A percentile compares a stretch with the other conserved stretches of the same genome.
Conservation (phyloP, 2,113 vertebrate genomes). For the Hepsetus odoe region DNA sequence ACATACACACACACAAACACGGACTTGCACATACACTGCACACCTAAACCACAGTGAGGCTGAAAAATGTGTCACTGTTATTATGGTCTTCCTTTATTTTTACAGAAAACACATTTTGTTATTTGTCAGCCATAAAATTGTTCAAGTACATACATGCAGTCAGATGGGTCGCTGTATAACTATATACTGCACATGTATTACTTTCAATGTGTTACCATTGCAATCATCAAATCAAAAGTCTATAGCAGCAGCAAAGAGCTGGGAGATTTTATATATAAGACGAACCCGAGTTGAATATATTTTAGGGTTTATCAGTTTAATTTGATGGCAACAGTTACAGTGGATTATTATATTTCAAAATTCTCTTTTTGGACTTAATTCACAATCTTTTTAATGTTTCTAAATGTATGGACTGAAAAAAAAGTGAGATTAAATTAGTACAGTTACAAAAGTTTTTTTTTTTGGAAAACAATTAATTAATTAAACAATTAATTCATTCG, state of each 20-base stretch:
- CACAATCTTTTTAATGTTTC: no score
- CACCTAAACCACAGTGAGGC: conserved; percentile 7
- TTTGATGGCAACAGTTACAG: no score
- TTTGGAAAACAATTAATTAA: no score
- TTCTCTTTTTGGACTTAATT: no score
- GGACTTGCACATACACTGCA: conserved; percentile 6
- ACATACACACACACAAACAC: conserved; percentile 43
- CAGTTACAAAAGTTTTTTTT: no score
- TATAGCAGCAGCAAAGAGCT: not conserved
- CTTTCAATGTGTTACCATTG: not conserved
- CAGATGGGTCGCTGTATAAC: not conserved
- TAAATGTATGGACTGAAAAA: no score
- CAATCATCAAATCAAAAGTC: not conserved
- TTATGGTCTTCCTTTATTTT: not conserved
- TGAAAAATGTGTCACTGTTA: not conserved
- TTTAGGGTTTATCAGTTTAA: no score
- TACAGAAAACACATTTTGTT: conserved; percentile 6
- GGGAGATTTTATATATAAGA: no score
- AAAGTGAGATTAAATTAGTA: no score
- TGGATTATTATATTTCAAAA: no score
- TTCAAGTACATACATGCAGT: conserved; percentile 26
- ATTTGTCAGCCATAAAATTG: conserved; percentile 43
- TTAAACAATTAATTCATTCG: no score
- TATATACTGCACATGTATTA: not conserved
- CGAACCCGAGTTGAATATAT: no score